These are phyloP conservation scores for Orussus abietinus DNA, from an alignment of 1,140 invertebrate species.

Conservation along the genomic window DNA sequence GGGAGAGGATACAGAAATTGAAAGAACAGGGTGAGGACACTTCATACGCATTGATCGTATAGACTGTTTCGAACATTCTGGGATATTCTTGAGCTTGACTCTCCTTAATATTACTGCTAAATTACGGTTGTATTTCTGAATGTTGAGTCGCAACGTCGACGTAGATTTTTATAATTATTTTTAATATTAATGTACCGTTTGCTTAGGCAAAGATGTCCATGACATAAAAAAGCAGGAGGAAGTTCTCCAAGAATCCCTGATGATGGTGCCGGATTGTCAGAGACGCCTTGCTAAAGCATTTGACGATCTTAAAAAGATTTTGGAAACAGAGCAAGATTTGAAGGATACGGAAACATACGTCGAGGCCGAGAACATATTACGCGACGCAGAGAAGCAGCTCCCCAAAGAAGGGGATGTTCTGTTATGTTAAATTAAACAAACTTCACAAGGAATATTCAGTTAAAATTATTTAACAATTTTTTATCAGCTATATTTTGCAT, in stretches of 20 bases:
- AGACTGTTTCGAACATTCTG: too few relatives aligned
- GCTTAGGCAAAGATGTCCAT: conserved; percentile 72
- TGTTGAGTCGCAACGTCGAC: conserved; percentile 2
- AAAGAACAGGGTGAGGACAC: conserved; percentile 60
- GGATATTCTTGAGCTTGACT: conserved; percentile 4
- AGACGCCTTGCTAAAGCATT: conserved; percentile 72
- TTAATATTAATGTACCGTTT: conserved; percentile 1
- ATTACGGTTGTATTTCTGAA: too few relatives aligned
- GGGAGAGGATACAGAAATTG: conserved; percentile 70
- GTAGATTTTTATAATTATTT: conserved; percentile 5
- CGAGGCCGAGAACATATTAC: conserved; percentile 64
- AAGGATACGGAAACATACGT: conserved; percentile 70
- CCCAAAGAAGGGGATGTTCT: conserved; percentile 36
- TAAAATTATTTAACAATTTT: too few relatives aligned
- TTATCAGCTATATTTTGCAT: not conserved
- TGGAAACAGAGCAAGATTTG: conserved; percentile 72
- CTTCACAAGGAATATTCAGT: too few relatives aligned
- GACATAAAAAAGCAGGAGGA: conserved; percentile 84
- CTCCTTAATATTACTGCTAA: conserved; percentile 1
- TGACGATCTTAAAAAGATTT: conserved; percentile 69
- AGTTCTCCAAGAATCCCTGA: conserved; percentile 78
- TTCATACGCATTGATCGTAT: not conserved
- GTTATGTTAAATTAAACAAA: conserved; percentile 25
- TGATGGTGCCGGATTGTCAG: conserved; percentile 88
- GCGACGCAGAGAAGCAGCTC: conserved; percentile 67